Evolutionary conservation across 2,888 invertebrate species (phyloP).

Genomic region (Drosophila nr. perissopoda): DNA sequence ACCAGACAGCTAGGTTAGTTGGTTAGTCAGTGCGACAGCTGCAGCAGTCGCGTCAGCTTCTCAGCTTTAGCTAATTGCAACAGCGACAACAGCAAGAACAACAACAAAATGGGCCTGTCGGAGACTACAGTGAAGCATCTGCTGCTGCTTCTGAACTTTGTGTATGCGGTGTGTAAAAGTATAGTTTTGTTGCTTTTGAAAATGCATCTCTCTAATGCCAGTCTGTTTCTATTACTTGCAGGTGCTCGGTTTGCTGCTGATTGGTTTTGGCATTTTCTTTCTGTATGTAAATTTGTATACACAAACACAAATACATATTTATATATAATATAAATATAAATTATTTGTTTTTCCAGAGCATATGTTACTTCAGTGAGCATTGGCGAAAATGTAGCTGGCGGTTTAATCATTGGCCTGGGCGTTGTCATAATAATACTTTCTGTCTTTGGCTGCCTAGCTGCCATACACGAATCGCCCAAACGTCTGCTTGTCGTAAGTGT

Average conservation of each 20-base stretch:
- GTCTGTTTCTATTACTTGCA: conserved; percentile 42
- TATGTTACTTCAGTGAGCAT: conserved; percentile 71
- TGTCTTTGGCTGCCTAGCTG: conserved; percentile 79
- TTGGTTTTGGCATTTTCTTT: conserved; percentile 81
- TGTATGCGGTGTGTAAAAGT: conserved; percentile 74
- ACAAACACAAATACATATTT: neutral
- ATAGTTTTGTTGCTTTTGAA: neutral
- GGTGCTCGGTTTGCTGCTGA: conserved; percentile 75
- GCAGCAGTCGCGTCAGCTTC: conserved; percentile 21
- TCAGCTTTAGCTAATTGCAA: conserved; percentile 35
- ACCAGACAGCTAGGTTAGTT: conserved; percentile 16
- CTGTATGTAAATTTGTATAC: conserved; percentile 53
- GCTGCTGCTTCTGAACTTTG: conserved; percentile 78
- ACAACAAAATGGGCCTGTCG: conserved; percentile 71
- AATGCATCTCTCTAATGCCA: neutral
- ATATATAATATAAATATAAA: neutral
- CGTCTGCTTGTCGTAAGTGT: conserved; percentile 71
- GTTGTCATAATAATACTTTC: conserved; percentile 70
- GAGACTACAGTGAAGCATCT: conserved; percentile 79
- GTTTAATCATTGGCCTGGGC: conserved; percentile 78
- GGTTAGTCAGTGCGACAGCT: conserved; percentile 23
- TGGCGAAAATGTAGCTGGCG: conserved; percentile 80
- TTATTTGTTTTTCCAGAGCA: conserved; percentile 12
- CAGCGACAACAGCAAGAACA: conserved; percentile 1
- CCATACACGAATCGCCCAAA: conserved; percentile 75